Evolutionary conservation across 1,140 invertebrate species (phyloP).

Genomic region (Drosophila eugracilis): DNA sequence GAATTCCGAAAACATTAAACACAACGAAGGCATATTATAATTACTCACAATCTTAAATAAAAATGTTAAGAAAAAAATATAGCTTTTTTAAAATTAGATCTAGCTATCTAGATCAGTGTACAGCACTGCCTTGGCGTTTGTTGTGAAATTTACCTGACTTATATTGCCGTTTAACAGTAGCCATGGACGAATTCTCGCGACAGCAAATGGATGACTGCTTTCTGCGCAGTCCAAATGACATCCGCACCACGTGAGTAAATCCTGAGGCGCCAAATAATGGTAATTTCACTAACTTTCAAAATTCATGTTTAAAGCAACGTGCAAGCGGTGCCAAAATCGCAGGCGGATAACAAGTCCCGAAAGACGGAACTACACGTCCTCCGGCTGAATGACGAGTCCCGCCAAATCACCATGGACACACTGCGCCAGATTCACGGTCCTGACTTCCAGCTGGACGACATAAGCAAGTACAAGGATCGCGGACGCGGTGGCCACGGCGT

Average conservation of each 20-base stretch:
- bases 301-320: constrained; percentile 46
- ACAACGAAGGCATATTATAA: no score
- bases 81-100: neutral
- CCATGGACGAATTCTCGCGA: constrained; percentile 84
- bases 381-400: constrained; percentile 87
- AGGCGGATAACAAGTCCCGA: constrained; percentile 84
- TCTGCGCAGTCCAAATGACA: constrained; percentile 85
- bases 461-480: constrained; percentile 88
- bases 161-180: neutral
- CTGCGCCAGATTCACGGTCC: constrained; percentile 89
- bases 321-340: constrained; percentile 48
- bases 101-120: neutral
- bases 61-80: neutral
- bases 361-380: constrained; percentile 91
- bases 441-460: constrained; percentile 86
- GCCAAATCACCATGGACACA: constrained; percentile 89
- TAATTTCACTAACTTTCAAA: neutral
- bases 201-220: constrained; percentile 86
- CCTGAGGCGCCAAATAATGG: neutral
- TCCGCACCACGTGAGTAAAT: constrained; percentile 85
- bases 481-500: constrained; percentile 87
- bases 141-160: constrained; percentile 36
- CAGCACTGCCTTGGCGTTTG: constrained; percentile 14
- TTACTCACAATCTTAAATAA: no score
- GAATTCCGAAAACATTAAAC: no score